phyloP scores from a whole-genome alignment of 2,113 vertebrate species.

The Trematomus loennbergii region DNA sequence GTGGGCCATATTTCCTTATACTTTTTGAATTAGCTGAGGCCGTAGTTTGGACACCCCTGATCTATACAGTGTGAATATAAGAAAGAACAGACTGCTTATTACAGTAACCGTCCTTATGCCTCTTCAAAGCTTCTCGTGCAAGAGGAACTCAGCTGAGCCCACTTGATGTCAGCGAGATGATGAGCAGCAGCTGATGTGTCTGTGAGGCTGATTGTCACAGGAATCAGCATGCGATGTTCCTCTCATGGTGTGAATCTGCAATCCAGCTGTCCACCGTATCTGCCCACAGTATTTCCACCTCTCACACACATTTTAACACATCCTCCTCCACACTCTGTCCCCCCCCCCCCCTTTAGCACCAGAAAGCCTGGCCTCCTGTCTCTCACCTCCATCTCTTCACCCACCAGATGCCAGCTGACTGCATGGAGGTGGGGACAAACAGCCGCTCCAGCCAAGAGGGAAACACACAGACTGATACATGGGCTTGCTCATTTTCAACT shows the following conservation, averaged over 20 bases:
- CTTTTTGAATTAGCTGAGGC: no score
- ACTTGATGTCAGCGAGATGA: conserved; percentile 15
- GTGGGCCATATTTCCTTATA: no score
- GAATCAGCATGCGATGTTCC: conserved; percentile 65
- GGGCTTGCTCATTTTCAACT: conserved; percentile 57
- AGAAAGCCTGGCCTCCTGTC: conserved; percentile 23
- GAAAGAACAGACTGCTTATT: background rate
- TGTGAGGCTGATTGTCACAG: conserved; percentile 49
- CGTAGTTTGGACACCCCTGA: no score
- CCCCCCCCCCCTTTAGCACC: background rate
- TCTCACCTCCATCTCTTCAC: conserved; percentile 33
- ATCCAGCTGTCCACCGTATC: conserved; percentile 71
- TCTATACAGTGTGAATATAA: background rate
- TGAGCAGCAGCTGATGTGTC: conserved; percentile 39
- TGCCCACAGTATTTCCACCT: conserved; percentile 48
- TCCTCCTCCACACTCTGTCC: conserved; percentile 21
- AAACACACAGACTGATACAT: conserved; percentile 55
- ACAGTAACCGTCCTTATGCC: conserved; percentile 14
- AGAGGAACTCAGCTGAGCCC: background rate
- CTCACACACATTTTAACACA: conserved; percentile 54
- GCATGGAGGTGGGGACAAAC: background rate
- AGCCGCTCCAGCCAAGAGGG: conserved; percentile 3
- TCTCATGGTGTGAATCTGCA: conserved; percentile 69
- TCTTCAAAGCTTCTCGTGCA: background rate
- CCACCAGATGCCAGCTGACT: conserved; percentile 9